Conservation (phyloP, 2,888 invertebrate species). For the Seira ritae region DNA sequence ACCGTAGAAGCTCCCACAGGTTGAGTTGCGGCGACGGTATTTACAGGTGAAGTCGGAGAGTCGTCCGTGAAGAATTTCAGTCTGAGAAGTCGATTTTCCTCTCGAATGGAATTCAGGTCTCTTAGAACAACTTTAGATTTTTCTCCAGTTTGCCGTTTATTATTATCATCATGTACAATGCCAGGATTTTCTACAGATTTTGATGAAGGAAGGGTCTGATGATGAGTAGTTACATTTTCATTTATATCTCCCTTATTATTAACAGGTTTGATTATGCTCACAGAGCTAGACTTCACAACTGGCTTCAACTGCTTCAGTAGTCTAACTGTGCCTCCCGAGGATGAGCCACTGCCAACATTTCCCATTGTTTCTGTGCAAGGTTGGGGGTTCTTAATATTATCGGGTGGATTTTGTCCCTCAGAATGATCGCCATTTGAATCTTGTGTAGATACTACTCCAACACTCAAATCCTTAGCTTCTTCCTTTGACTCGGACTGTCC, state of each 20-base stretch:
- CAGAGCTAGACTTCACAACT: constrained; percentile 38
- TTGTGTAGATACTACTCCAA: too few species aligned
- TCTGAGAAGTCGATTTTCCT: constrained; percentile 55
- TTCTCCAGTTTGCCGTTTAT: not conserved
- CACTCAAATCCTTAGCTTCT: too few species aligned
- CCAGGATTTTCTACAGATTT: constrained; percentile 35
- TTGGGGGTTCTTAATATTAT: constrained; percentile 4
- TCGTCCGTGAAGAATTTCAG: constrained; percentile 56
- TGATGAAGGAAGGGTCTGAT: not conserved
- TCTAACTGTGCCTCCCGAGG: constrained; percentile 30
- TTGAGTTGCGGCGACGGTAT: not conserved
- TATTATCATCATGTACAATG: constrained; percentile 4
- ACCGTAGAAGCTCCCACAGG: not conserved
- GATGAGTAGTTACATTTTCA: constrained; percentile 33
- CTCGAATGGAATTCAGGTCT: constrained; percentile 44
- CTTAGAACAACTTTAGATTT: constrained; percentile 20
- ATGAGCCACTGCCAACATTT: constrained; percentile 42
- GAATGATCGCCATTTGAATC: constrained; percentile 6
- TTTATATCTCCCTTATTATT: constrained; percentile 33
- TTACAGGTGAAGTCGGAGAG: too few species aligned
- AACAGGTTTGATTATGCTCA: constrained; percentile 7
- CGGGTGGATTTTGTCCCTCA: not conserved
- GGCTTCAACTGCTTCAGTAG: constrained; percentile 29
- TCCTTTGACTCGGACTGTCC: not conserved
- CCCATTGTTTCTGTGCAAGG: too few species aligned